These are phyloP conservation scores for Cygnus atratus DNA, from an alignment of 2,113 vertebrate genomes.

Conservation along the genomic window DNA sequence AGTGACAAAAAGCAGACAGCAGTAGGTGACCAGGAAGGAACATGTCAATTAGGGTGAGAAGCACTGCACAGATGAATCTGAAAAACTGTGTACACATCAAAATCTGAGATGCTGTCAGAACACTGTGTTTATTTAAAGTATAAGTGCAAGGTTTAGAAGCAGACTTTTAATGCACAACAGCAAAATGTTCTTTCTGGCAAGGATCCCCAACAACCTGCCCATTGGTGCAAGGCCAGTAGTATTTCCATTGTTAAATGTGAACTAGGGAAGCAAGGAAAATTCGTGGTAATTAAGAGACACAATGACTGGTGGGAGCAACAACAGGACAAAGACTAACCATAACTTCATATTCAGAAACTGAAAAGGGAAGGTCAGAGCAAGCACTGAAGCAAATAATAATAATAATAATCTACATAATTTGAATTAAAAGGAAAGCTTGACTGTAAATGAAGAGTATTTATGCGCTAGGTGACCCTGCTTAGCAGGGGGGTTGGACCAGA, in stretches of 20 bases:
- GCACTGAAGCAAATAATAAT: background rate
- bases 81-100: background rate
- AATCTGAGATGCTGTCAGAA: background rate
- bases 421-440: background rate
- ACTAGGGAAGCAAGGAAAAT: background rate
- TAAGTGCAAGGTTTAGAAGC: background rate
- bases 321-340: fast-evolving
- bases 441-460: background rate
- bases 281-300: background rate
- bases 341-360: background rate
- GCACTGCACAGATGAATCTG: background rate
- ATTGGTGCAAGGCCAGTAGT: background rate
- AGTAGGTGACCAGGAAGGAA: background rate
- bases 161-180: background rate
- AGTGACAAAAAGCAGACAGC: background rate
- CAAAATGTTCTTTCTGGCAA: background rate
- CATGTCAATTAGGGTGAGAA: background rate
- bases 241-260: background rate
- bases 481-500: too few relatives aligned
- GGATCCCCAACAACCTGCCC: background rate
- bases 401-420: background rate
- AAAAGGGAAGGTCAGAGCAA: background rate
- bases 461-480: too few relatives aligned
- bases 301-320: background rate
- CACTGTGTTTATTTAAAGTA: background rate